Percentiles rank a stretch among this genome's conserved stretches.
Conservation (phyloP, 1,140 invertebrate species). For the Campodea augens region DNA sequence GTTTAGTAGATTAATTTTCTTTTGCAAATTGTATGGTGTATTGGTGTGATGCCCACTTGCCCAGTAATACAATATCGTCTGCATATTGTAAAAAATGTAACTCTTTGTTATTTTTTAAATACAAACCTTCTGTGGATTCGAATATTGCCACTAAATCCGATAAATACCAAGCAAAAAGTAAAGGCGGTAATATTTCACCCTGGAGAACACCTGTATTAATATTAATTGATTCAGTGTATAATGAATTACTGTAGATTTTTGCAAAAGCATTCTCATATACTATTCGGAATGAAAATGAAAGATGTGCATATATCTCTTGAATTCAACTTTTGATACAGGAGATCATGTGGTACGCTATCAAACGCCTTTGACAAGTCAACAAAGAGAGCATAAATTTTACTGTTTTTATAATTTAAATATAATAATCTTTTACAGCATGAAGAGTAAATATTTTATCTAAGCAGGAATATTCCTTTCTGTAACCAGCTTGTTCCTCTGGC, state of each 20-base stretch:
- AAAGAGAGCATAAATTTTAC: slow-evolving; percentile 5
- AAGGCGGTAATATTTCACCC: slow-evolving; percentile 5
- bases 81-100: too few species aligned
- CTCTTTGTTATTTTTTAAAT: too few species aligned
- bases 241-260: slow-evolving; percentile 1
- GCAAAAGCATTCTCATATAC: neutral
- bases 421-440: neutral
- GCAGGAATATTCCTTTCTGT: slow-evolving; percentile 1
- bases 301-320: slow-evolving; percentile 1
- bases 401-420: neutral
- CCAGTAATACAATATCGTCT: too few species aligned
- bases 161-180: too few species aligned
- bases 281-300: slow-evolving; percentile 2
- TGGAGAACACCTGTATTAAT: slow-evolving; percentile 2
- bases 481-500: slow-evolving; percentile 3
- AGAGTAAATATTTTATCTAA: slow-evolving; percentile 6
- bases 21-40: too few species aligned
- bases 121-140: too few species aligned
- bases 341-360: slow-evolving; percentile 1
- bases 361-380: slow-evolving; percentile 6
- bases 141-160: too few species aligned
- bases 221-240: neutral
- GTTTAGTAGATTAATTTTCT: too few species aligned
- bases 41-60: too few species aligned
- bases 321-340: slow-evolving; percentile 3